phyloP scores from a whole-genome alignment of 1,140 invertebrate genomes.

The Anoplolepis gracilipes region DNA sequence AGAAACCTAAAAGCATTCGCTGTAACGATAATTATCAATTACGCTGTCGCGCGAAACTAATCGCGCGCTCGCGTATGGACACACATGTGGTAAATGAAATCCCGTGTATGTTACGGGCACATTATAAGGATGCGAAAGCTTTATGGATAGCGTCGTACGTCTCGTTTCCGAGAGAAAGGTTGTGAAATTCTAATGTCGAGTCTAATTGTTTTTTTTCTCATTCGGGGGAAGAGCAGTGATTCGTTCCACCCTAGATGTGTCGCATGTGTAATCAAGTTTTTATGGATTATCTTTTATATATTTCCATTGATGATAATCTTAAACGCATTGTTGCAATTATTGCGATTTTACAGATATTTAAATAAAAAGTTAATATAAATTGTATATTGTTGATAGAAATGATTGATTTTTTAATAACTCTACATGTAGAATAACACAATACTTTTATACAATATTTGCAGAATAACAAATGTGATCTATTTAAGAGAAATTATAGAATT shows the following conservation, averaged over 20 bases:
- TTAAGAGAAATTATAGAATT: too few relatives aligned
- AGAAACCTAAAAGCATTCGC: slow-evolving; percentile 36
- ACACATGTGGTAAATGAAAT: slow-evolving; percentile 18
- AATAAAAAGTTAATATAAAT: too few relatives aligned
- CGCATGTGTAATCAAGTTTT: background rate
- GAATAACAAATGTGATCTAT: too few relatives aligned
- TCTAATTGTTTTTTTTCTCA: background rate
- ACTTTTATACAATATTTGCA: too few relatives aligned
- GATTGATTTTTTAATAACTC: too few relatives aligned
- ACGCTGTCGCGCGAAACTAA: slow-evolving; percentile 46
- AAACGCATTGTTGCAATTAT: too few relatives aligned
- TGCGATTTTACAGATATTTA: too few relatives aligned
- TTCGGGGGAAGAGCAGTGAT: background rate
- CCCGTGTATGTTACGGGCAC: background rate
- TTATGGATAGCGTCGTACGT: background rate
- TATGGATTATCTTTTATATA: background rate
- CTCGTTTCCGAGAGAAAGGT: background rate
- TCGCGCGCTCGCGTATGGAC: slow-evolving; percentile 11
- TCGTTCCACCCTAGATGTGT: background rate
- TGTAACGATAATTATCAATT: slow-evolving; percentile 66
- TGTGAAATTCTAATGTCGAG: slow-evolving; percentile 13
- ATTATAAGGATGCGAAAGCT: background rate
- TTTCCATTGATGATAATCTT: background rate
- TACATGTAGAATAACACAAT: too few relatives aligned
- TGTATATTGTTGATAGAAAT: too few relatives aligned